These are phyloP conservation scores for Caretta caretta DNA, from an alignment of 2,113 vertebrate genomes.

Conservation along the genomic window DNA sequence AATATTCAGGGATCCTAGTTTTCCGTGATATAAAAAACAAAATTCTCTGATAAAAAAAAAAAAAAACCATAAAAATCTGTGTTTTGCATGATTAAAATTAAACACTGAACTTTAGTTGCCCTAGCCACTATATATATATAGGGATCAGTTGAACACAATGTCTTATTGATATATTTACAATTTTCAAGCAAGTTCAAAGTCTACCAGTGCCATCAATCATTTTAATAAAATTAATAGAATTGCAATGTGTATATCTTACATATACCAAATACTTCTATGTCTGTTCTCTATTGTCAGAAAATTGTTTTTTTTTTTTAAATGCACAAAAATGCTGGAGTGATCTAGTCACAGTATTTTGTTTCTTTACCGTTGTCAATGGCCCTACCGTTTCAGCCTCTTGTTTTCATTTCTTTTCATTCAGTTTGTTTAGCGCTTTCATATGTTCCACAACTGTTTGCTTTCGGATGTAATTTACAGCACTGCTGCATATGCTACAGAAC, in stretches of 20 bases:
- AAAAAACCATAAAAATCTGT: neutral
- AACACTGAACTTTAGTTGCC: neutral
- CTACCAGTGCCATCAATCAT: neutral
- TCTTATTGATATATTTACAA: neutral
- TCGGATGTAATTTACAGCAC: neutral
- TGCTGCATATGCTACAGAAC: neutral
- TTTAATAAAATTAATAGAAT: neutral
- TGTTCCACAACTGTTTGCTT: neutral
- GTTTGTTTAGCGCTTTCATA: neutral
- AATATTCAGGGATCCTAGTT: rapidly evolving
- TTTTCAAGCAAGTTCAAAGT: neutral
- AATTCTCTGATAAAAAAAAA: too few species aligned
- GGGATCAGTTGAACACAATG: too few species aligned
- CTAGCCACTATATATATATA: neutral
- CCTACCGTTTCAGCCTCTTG: neutral
- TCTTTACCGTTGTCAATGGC: neutral
- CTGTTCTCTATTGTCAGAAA: neutral
- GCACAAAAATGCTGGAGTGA: neutral
- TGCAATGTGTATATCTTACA: neutral
- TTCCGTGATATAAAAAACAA: neutral
- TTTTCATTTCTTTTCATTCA: neutral
- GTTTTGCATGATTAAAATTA: neutral
- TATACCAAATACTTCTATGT: neutral
- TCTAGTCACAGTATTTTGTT: neutral
- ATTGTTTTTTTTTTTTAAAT: neutral